Evolutionary conservation across 2,797 vertebrate genomes (phyloP).

Genomic region (Oreochromis grahami): DNA sequence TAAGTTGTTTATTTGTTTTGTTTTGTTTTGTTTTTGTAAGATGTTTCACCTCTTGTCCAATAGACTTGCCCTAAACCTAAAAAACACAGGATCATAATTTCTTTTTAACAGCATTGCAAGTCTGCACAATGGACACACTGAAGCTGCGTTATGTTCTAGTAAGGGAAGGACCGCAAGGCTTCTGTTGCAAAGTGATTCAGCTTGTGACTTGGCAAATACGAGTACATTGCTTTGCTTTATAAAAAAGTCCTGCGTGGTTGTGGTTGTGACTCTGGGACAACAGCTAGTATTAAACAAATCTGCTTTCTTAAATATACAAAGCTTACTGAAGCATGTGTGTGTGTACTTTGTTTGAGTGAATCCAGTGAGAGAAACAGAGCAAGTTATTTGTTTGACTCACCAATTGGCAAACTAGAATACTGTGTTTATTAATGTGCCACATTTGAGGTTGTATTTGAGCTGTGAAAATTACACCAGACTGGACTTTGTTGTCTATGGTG

Average conservation of each 20-base stretch:
- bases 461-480: neutral
- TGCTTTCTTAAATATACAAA: constrained; percentile 19
- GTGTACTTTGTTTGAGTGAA: neutral
- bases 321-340: constrained; percentile 1
- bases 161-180: constrained; percentile 1
- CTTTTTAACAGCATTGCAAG: neutral
- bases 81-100: neutral
- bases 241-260: constrained; percentile 8
- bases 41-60: neutral
- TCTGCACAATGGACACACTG: neutral
- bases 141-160: neutral
- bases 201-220: constrained; percentile 38
- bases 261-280: constrained; percentile 8
- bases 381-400: neutral
- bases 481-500: neutral
- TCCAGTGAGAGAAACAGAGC: neutral
- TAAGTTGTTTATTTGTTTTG: neutral
- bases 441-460: neutral
- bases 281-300: constrained; percentile 32
- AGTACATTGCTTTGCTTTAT: constrained; percentile 16
- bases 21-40: neutral
- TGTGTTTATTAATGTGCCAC: neutral
- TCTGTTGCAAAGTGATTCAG: constrained; percentile 33
- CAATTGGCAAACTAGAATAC: neutral
- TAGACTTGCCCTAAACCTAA: neutral